Conservation (phyloP, 1,140 invertebrate genomes). For the Streblospio benedicti region DNA sequence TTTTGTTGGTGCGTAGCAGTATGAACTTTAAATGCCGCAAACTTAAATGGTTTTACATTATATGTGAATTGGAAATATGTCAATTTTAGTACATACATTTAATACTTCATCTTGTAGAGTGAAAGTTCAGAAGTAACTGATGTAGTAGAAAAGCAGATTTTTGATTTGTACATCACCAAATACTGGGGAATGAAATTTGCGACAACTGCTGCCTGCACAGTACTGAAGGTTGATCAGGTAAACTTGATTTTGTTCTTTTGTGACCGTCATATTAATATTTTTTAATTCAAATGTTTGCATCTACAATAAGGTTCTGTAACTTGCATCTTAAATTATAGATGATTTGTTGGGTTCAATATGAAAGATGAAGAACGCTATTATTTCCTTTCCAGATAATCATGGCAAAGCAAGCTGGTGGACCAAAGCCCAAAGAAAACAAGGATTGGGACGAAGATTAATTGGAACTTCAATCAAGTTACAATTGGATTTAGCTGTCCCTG, state of each 20-base stretch:
- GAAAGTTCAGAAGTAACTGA: slow-evolving; percentile 60
- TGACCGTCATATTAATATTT: not conserved
- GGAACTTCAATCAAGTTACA: too few relatives aligned
- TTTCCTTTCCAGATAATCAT: slow-evolving; percentile 76
- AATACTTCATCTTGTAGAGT: too few relatives aligned
- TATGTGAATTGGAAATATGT: too few relatives aligned
- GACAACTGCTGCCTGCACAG: slow-evolving; percentile 79
- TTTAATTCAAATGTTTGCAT: not conserved
- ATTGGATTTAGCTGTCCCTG: too few relatives aligned
- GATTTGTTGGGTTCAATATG: not conserved
- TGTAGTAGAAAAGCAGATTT: slow-evolving; percentile 54
- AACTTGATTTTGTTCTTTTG: slow-evolving; percentile 1
- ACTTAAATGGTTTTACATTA: too few relatives aligned
- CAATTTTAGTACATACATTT: too few relatives aligned
- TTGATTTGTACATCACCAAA: slow-evolving; percentile 71
- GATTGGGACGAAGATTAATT: slow-evolving; percentile 62
- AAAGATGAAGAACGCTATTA: not conserved
- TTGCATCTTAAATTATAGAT: not conserved
- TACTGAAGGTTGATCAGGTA: slow-evolving; percentile 83
- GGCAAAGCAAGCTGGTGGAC: slow-evolving; percentile 92
- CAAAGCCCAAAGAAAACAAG: slow-evolving; percentile 62
- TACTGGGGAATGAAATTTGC: slow-evolving; percentile 93
- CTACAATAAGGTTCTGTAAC: not conserved
- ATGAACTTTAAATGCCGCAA: too few relatives aligned
- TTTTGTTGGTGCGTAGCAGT: too few relatives aligned